Percentiles rank a stretch among this genome's conserved stretches.
Conservation (phyloP, 2,113 vertebrate genomes). For the Campylomormyrus numenius region DNA sequence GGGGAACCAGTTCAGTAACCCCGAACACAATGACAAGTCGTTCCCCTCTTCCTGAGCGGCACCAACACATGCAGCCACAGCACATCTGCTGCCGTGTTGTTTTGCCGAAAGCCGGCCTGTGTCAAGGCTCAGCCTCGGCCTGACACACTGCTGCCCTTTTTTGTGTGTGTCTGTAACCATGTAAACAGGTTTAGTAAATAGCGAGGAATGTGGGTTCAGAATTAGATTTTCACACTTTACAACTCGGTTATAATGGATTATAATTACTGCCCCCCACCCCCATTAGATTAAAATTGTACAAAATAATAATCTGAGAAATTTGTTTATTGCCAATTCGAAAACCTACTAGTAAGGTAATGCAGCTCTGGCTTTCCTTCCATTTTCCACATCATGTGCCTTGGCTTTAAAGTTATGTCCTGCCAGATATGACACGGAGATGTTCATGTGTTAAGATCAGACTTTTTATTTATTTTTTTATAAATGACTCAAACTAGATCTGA, state of each 20-base stretch:
- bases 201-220: neutral
- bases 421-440: neutral
- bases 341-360: neutral
- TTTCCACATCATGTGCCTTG: neutral
- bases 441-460: neutral
- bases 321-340: neutral
- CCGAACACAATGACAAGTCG: conserved; percentile 42
- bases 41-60: conserved; percentile 55
- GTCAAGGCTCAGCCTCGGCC: neutral
- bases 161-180: neutral
- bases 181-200: neutral
- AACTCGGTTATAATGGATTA: neutral
- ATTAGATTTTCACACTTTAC: neutral
- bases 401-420: neutral
- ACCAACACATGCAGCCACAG: neutral
- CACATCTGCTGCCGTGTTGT: conserved; percentile 67
- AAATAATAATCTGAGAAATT: neutral
- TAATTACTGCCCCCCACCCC: neutral
- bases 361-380: neutral
- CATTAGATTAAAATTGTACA: neutral
- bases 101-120: conserved; percentile 48
- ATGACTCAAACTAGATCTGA: neutral
- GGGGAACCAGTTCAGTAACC: conserved; percentile 6
- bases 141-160: neutral
- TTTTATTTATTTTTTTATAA: neutral